Evolutionary conservation across 2,797 vertebrate genomes (phyloP), one percentile per base, ranked within the genome.

Genomic region (Rachycentron canadum): DNA sequence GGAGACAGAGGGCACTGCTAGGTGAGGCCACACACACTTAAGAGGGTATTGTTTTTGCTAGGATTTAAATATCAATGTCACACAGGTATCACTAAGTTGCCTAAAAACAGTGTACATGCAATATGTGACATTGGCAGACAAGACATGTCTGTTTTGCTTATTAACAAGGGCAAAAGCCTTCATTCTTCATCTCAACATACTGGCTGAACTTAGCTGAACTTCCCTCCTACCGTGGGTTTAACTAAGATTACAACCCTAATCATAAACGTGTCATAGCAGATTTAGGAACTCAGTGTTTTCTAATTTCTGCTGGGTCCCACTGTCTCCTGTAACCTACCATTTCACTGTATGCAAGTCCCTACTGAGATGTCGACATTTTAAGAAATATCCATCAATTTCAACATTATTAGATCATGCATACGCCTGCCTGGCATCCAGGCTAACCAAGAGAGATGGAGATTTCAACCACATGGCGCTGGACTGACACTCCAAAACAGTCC

Each of bases 1-100:
- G 68, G 43, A 87, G 72, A 77, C 68, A 47, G 66, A 69, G 79
- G 74, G 77, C 82, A 79, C 45, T 59, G 52, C 34, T 84, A 91
- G 90, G 84, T 85, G 84, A 90, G 86, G 82, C 90, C 84, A 90
- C 92, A 93, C 91, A 70, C 85, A 71, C 47, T 72, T 25, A 16
- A n/a, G 3, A 25, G 45, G 40, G 52, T 28, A 13, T 69, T 68
- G 49, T 82, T 80, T 85, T 81, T 66, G 74, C 81, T 67, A 81
- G 61, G 19, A 53, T 73, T 73, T 34, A 16, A 68, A 74, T 56
- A 49, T 79, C 25, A 28, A 36, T 62, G 59, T 76, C 32, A 30
- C 28, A 19, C 16, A 8, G 9, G 19, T 56, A 30, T 43, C 26
- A 40, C 41, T 59, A 47, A 23, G 52, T 55, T 56, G 32, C 4